These are phyloP conservation scores for Upupa epops DNA, from an alignment of 2,113 vertebrate genomes.

Conservation along the genomic window DNA sequence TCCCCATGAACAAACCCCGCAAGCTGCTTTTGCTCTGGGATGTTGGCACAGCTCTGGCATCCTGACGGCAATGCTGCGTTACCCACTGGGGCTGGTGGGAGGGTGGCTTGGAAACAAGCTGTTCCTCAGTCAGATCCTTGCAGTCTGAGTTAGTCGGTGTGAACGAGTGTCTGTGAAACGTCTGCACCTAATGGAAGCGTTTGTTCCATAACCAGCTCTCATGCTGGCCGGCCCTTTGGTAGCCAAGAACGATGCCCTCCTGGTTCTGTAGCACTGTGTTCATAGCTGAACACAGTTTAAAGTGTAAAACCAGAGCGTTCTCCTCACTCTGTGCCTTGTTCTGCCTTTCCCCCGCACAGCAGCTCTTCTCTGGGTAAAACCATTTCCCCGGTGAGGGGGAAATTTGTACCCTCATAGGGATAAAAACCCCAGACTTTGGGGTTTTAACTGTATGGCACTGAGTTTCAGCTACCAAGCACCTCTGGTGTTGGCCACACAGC, in stretches of 20 bases:
- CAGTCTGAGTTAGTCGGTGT: background rate
- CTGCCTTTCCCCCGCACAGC: background rate
- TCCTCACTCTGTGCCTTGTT: background rate
- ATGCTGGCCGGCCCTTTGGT: background rate
- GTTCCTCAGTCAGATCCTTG: background rate
- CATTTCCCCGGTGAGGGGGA: rapidly evolving
- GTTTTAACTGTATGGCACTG: background rate
- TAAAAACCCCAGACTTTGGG: rapidly evolving
- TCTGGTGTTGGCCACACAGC: background rate
- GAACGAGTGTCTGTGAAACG: background rate
- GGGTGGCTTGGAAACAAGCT: background rate
- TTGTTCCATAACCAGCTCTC: rapidly evolving
- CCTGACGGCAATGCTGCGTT: background rate
- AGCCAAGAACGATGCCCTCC: background rate
- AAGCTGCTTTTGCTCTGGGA: too few species aligned
- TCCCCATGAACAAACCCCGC: background rate
- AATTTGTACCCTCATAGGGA: background rate
- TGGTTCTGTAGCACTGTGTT: background rate
- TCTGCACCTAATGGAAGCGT: background rate
- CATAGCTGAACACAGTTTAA: too few species aligned
- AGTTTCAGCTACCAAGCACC: background rate
- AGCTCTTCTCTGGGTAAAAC: background rate
- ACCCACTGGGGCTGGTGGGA: background rate
- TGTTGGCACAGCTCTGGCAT: background rate
- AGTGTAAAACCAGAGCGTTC: background rate